Base-by-base conservation (phyloP, 2,797 vertebrate species). In the Melanotaenia trifasciata region DNA sequence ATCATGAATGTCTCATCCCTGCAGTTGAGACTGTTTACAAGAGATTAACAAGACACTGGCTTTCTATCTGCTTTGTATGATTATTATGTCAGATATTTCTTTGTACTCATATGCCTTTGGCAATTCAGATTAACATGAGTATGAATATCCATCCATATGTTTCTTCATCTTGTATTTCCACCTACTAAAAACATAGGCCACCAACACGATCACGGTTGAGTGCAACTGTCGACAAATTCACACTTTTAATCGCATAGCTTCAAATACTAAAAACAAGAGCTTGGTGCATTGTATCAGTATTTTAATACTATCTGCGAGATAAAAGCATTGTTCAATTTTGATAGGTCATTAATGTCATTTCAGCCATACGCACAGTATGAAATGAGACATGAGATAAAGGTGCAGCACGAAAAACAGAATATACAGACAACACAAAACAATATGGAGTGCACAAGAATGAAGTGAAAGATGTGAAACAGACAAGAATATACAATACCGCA, bases 1-100 rank as follows among this genome's bases (percentile, higher is more conserved):
- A 71, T 61, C 53, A 77, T 68, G 65, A 70, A 73, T 71, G 87
- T 74, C 50, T 75, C 54, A 40, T 67, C 54, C 75, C 36, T 77
- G 51, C 67, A 76, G 66, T 45, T 72, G 64, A 57, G 75, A 76
- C 65, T 70, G 65, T 72, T 72, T 75, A 62, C 16, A 57, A 70
- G 51, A 24, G 22, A 28, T 28, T 28, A 28, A 28, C 28, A 28
- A 28, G 28, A 28, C 28, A 67, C 51, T 10, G n/a, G 26, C n/a
- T 12, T 58, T 40, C 14, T n/a, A 70, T 64, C 18, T 66, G 59
- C 63, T 78, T 84, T 78, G 76, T 38, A 61, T 56, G 51, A 68
- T 72, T 47, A 64, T 59, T 63, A 67, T 64, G 63, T 61, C 16
- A 67, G 65, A 54, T 9, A 53, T 22, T 61, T 9, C 38, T 64